Evolutionary conservation across 2,113 vertebrate species (phyloP), one percentile per base, ranked within the genome.

Genomic region (Delphinus delphis): DNA sequence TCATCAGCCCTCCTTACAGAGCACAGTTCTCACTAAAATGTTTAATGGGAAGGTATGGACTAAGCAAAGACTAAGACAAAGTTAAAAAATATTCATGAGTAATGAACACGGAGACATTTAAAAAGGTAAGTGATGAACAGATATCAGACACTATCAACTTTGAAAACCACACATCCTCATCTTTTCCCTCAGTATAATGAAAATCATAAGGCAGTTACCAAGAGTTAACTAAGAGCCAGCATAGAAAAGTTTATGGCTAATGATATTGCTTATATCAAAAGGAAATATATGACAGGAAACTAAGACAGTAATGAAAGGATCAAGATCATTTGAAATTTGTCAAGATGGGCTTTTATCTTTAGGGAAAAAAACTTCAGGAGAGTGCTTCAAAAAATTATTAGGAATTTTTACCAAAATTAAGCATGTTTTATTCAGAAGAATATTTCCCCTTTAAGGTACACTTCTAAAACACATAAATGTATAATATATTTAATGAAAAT

Each of bases 331-430:
- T 70, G 38, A 93, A 97, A 93, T 41, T 87, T 89, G 12, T 28
- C 47, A 96, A 88, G 44, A 92, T 21, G 28, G 28, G 23, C 9
- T 95, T 96, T 68, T 73, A 82, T 44, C n/a, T 80, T 87, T 50
- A 92, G 14, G 74, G 47, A 58, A 41, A 53, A 58, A 60, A n/a
- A 60, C 12, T 82, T 68, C 1, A 90, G 3, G 2, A 74, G 25
- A 87, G 15, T 86, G 14, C 63, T 94, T 95, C 63, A 94, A 93
- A 94, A 92, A 70, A 73, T 65, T 80, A 82, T 77, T 82, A 60
- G 20, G 33, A 96, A 79, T 65, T 81, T 88, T 71, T 60, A 84
- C 31, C 47, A 82, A 89, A 82, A 92, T 96, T 53, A 96, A 86
- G 15, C 12, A 92, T 31, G 28, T 38, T 68, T 68, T 85, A 95